These are phyloP conservation scores for Plecturocebus donacophilus DNA, from an alignment of 2,113 vertebrate species.

Conservation along the genomic window DNA sequence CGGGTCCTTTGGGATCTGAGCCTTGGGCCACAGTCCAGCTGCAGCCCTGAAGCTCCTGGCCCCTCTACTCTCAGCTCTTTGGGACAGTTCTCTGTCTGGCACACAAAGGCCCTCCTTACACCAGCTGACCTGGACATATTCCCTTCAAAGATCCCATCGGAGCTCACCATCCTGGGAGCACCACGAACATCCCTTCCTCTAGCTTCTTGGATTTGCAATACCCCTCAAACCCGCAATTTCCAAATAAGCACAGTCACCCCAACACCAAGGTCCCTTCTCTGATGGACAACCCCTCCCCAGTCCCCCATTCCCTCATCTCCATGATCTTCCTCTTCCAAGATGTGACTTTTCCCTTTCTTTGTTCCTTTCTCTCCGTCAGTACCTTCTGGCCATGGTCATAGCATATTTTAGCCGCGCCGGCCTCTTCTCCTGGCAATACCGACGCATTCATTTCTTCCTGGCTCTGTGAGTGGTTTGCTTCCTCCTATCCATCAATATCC, in stretches of 20 bases:
- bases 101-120: not conserved
- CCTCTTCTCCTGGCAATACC: slow-evolving; percentile 54
- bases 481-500: not conserved
- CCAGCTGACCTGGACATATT: accelerated
- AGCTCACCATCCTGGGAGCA: not conserved
- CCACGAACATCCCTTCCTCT: accelerated
- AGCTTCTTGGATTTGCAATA: not conserved
- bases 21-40: accelerated
- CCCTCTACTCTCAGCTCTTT: not conserved
- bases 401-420: slow-evolving; percentile 37
- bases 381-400: slow-evolving; percentile 65
- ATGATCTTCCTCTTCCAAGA: not conserved
- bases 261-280: not conserved
- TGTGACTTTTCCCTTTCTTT: not conserved
- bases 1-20: not conserved
- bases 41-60: not conserved
- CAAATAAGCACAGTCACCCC: no score
- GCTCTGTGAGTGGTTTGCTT: slow-evolving; percentile 61
- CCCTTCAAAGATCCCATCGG: not conserved
- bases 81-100: not conserved
- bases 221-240: accelerated
- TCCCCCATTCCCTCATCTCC: accelerated
- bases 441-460: slow-evolving; percentile 59
- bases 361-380: not conserved
- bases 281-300: accelerated